Evolutionary conservation across 2,113 vertebrate genomes (phyloP).

Genomic region (Cebus imitator): DNA sequence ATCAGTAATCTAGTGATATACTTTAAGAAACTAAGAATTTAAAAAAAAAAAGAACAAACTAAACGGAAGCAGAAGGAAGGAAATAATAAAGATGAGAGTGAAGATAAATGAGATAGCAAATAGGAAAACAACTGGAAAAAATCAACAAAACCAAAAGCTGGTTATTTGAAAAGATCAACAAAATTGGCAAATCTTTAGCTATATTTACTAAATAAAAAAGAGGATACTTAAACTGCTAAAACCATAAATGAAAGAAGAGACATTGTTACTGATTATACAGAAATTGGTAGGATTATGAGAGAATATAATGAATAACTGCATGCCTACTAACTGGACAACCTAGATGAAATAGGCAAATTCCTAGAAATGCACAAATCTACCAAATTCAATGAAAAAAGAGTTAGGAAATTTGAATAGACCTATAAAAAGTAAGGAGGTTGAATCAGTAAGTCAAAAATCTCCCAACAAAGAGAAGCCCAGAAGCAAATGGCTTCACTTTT

Average conservation of each 20-base stretch:
- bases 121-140: background rate
- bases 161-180: background rate
- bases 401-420: background rate
- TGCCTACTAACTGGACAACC: background rate
- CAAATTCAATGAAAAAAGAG: background rate
- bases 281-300: background rate
- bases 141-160: background rate
- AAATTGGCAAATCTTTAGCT: background rate
- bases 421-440: background rate
- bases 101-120: background rate
- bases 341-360: background rate
- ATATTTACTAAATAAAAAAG: background rate
- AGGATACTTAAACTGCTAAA: background rate
- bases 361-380: background rate
- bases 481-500: background rate
- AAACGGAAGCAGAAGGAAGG: background rate
- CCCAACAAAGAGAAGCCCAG: background rate
- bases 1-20: background rate
- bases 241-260: background rate
- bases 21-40: background rate
- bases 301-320: background rate
- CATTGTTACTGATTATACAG: background rate
- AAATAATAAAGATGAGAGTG: background rate
- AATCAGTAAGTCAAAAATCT: background rate
- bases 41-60: background rate